Percentiles rank a stretch among this genome's conserved stretches.
These are phyloP conservation scores for Chaitophorus viminalis DNA, from an alignment of 2,888 invertebrate species.

Conservation along the genomic window DNA sequence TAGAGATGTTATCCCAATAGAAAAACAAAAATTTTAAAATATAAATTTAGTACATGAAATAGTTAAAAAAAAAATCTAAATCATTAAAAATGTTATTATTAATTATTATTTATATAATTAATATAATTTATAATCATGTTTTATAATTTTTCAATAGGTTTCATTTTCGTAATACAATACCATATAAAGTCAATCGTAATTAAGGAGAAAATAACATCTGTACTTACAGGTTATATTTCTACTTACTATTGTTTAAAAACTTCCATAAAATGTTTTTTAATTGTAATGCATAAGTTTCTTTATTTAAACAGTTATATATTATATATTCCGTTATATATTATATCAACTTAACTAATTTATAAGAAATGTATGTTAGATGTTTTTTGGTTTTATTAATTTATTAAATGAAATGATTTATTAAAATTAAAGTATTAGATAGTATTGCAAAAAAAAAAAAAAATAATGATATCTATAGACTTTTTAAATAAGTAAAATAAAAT, in stretches of 20 bases:
- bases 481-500: too few relatives aligned
- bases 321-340: neutral
- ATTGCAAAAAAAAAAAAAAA: too few relatives aligned
- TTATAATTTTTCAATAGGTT: too few relatives aligned
- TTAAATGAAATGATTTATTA: neutral
- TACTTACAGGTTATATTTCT: conserved; percentile 26
- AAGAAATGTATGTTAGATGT: neutral
- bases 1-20: too few relatives aligned
- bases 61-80: too few relatives aligned
- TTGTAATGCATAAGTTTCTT: conserved; percentile 21
- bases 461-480: too few relatives aligned
- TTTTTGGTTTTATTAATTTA: neutral
- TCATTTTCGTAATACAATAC: neutral
- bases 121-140: too few relatives aligned
- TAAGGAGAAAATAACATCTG: conserved; percentile 1
- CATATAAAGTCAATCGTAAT: neutral
- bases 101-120: too few relatives aligned
- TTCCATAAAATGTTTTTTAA: conserved; percentile 16
- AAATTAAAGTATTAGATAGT: too few relatives aligned
- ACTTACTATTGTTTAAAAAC: conserved; percentile 46
- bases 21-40: too few relatives aligned
- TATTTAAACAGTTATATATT: conserved; percentile 24
- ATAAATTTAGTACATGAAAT: too few relatives aligned
- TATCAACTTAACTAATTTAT: neutral
- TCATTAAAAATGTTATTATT: too few relatives aligned